Evolutionary conservation across 1,140 invertebrate genomes (phyloP).

Genomic region (Ips nitidus): DNA sequence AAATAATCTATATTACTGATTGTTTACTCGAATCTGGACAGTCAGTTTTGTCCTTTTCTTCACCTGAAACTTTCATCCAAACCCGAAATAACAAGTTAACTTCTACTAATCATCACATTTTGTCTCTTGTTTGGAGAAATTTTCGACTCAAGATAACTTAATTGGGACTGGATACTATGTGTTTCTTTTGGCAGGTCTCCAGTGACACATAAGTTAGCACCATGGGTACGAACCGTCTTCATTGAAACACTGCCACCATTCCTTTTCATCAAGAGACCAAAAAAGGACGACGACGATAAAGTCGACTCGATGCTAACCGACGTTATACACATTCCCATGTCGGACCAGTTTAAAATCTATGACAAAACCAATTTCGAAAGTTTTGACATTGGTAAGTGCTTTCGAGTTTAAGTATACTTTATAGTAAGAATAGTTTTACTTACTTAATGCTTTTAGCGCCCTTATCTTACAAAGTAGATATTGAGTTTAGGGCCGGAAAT

Average conservation of each 20-base stretch:
- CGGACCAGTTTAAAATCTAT: slow-evolving; percentile 49
- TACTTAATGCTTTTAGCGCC: too few species aligned
- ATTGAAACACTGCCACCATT: slow-evolving; percentile 86
- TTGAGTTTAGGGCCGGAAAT: too few species aligned
- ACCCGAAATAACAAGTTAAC: too few species aligned
- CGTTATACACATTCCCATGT: slow-evolving; percentile 50
- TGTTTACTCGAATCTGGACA: too few species aligned
- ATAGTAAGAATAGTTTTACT: slow-evolving; percentile 4
- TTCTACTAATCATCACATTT: too few species aligned
- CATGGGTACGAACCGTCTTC: slow-evolving; percentile 87
- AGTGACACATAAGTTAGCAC: slow-evolving; percentile 92
- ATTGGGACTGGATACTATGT: not conserved
- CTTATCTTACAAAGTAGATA: too few species aligned
- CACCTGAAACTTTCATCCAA: too few species aligned
- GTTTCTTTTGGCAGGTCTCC: slow-evolving; percentile 70
- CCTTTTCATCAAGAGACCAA: slow-evolving; percentile 81
- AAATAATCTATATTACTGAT: too few species aligned
- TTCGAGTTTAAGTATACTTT: slow-evolving; percentile 4
- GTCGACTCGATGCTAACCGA: slow-evolving; percentile 50
- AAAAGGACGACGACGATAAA: slow-evolving; percentile 65
- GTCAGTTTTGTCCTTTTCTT: too few species aligned
- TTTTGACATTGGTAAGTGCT: slow-evolving; percentile 48
- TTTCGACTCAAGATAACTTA: not conserved
- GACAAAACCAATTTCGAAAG: slow-evolving; percentile 49
- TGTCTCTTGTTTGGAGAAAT: too few species aligned